Percentiles rank a stretch among this genome's conserved stretches.
Conservation (phyloP, 2,797 vertebrate species). For the Acanthopagrus latus region DNA sequence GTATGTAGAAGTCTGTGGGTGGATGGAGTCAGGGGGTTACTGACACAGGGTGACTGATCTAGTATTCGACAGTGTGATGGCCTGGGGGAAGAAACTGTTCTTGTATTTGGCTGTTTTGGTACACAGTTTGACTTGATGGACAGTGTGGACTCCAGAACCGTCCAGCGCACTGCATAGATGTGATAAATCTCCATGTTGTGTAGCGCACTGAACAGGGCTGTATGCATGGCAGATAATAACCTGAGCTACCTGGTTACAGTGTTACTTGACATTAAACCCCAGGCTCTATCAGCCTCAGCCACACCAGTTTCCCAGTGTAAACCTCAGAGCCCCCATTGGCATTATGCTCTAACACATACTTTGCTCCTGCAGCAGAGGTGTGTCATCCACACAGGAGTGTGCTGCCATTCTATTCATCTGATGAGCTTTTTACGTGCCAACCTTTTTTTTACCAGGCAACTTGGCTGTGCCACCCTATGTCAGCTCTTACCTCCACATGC, state of each 20-base stretch:
- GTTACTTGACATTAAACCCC: no score
- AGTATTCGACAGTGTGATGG: no score
- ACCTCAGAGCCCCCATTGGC: not conserved
- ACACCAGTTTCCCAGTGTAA: not conserved
- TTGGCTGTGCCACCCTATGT: slow-evolving; percentile 53
- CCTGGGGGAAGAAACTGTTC: no score
- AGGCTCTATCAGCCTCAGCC: not conserved
- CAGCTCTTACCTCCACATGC: slow-evolving; percentile 55
- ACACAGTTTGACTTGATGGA: no score
- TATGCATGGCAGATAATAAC: not conserved
- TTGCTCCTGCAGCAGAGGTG: not conserved
- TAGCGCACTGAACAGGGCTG: not conserved
- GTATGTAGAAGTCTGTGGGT: no score
- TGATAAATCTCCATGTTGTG: not conserved
- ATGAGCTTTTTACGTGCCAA: slow-evolving; percentile 35
- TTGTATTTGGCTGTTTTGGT: no score
- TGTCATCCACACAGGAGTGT: not conserved
- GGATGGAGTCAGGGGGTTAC: no score
- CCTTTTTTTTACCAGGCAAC: slow-evolving; percentile 50
- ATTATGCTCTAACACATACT: not conserved
- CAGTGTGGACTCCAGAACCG: no score
- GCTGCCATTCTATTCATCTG: slow-evolving; percentile 13
- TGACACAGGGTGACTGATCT: no score
- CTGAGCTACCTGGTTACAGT: not conserved
- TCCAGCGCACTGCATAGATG: no score